phyloP scores from a whole-genome alignment of 1,140 invertebrate species.

The Cylas formicarius region DNA sequence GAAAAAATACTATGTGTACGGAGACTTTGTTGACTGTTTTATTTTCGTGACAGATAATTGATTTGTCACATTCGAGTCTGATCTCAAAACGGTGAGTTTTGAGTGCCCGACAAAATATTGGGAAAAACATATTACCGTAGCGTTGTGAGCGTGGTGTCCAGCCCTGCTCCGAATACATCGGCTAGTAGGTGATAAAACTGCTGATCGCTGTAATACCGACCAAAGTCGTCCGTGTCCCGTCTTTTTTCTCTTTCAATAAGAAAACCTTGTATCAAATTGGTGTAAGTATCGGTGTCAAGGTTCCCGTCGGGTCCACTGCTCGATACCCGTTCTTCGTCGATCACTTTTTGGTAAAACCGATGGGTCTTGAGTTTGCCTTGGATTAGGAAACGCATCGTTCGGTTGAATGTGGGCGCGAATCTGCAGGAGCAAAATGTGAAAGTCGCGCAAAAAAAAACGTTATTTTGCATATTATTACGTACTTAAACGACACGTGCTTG shows the following conservation, averaged over 20 bases:
- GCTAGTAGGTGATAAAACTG: constrained; percentile 72
- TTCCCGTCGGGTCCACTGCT: constrained; percentile 12
- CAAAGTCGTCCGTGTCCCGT: constrained; percentile 37
- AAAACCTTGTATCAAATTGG: constrained; percentile 66
- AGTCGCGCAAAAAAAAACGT: too few species aligned
- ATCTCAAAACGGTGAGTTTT: neutral
- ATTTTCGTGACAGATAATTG: too few species aligned
- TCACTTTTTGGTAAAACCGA: constrained; percentile 59
- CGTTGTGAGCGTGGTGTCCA: constrained; percentile 83
- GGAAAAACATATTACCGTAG: constrained; percentile 40
- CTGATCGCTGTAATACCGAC: constrained; percentile 49
- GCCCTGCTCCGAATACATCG: constrained; percentile 82
- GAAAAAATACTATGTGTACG: too few species aligned
- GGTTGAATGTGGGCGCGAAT: constrained; percentile 51
- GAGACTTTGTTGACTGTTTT: too few species aligned
- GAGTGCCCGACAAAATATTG: neutral
- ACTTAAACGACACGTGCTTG: too few species aligned
- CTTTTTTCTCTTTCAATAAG: constrained; percentile 53
- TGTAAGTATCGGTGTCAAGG: constrained; percentile 27
- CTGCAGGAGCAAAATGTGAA: constrained; percentile 38
- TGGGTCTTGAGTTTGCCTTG: constrained; percentile 67
- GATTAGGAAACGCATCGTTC: constrained; percentile 50
- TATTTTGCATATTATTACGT: too few species aligned
- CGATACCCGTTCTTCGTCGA: constrained; percentile 48
- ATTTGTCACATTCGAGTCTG: too few species aligned